Base-by-base conservation (phyloP, 2,888 invertebrate species). In the Plagodis pulveraria region DNA sequence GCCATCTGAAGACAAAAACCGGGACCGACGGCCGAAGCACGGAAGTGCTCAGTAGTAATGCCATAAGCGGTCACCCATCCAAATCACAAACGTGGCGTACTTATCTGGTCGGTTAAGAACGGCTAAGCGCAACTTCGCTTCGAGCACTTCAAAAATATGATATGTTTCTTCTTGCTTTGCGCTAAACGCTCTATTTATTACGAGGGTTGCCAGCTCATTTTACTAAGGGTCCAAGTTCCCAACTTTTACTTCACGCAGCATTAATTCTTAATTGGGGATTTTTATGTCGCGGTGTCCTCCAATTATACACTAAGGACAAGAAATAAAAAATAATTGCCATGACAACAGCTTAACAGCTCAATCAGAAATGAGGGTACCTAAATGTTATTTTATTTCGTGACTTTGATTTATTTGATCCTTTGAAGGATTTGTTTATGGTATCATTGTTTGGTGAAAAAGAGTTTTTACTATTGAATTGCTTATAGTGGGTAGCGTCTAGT, bases 201-300 rank as follows among this genome's bases (percentile, higher is more conserved):
- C 5, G 43, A 11, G 34, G 33, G 6, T 48, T 0, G 8, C 44
- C 7, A 12, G 44, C 33, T 9, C 12, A 32, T 36, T 50, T 42
- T 40, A 12, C 48, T 46, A n/a, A 12, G 9, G 33, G 33, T n/a
- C 10, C 33, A 0, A 44, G 34, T 45, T 33, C 48, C 32, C 58
- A 40, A 42, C 51, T 47, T 57, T 51, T 51, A 50, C 43, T 48
- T 47, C 50, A 35, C 5, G 22, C 6, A 22, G 6, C 0, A 11
- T 45, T 34, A 34, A 6, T 5, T 22, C 45, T 45, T 12, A 33
- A 45, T 45, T 32, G 42, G 63, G 61, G 64, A 59, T 63, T 56
- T 65, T 63, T 69, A 53, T 64, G 71, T 73, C 57, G 74, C 78
- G 77, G 78, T 64, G 34, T 65, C 72, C 59, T 75, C 71, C 76